A percentile compares a stretch with the other conserved stretches of the same genome.
phyloP scores from a whole-genome alignment of 92 coral and sea anemone genomes.

The Actinostola sp. region DNA sequence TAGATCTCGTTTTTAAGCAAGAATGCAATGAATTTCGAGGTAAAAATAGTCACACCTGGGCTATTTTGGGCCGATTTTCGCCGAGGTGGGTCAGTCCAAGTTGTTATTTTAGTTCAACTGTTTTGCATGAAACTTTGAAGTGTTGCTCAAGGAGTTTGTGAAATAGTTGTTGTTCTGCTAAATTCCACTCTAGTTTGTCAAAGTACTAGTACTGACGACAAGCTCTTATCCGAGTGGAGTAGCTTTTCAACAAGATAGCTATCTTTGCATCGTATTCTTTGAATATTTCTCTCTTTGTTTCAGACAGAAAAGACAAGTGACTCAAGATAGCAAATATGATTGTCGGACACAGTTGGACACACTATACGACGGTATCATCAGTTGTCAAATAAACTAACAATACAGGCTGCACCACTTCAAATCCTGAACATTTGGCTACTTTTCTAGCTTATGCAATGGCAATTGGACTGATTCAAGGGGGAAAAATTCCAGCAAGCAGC shows the following conservation, averaged over 20 bases:
- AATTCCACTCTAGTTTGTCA: not conserved
- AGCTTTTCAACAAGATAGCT: not conserved
- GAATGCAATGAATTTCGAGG: not conserved
- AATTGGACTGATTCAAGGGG: too few species aligned
- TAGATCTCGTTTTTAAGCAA: too few species aligned
- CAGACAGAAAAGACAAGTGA: not conserved
- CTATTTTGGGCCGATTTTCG: not conserved
- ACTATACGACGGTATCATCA: not conserved
- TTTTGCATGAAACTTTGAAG: not conserved
- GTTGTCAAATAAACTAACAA: not conserved
- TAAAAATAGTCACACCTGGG: not conserved
- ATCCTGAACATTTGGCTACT: too few species aligned
- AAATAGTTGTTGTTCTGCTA: not conserved
- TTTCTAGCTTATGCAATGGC: too few species aligned
- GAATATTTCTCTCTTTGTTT: slow-evolving; percentile 5
- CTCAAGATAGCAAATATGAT: not conserved
- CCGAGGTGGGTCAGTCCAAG: not conserved
- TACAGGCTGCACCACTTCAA: too few species aligned
- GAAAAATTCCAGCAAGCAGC: not conserved
- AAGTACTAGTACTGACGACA: not conserved
- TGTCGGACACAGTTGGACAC: not conserved
- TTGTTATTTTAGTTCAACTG: not conserved
- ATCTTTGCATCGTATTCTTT: slow-evolving; percentile 26
- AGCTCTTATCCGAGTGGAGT: too few species aligned
- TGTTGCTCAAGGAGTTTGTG: not conserved